Base-by-base conservation (phyloP, 2,113 vertebrate species). In the Martes martes region DNA sequence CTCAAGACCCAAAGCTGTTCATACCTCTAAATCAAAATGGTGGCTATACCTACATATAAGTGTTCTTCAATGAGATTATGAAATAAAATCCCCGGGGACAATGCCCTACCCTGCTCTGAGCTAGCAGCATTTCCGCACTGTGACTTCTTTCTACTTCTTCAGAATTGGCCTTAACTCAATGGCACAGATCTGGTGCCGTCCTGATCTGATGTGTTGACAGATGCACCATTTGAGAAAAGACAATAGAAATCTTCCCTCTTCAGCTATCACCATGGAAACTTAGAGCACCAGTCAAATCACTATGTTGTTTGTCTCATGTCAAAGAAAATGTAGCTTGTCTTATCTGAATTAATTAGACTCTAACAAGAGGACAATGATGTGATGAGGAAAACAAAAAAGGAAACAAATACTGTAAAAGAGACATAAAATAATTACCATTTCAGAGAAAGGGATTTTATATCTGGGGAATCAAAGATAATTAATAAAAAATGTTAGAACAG, bases 41-140 rank as follows among this genome's bases (percentile, higher is more conserved):
- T 71, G 28, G 42, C 47, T 79, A 76, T 55, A 14, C 55, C 57
- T 74, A 47, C 45, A 65, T 57, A 33, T 11, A 90, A 18, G 3
- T 65, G 95, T 57, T 87, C 82, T 97, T 94, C 80, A 90, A 50
- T 82, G 26, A 95, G 87, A 42, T 87, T 87, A 39, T 90, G 69
- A 90, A 89, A 90, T 5, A 87, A 95, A 82, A 23, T 45, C 31
- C 24, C 69, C 36, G n/a, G 23, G 23, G 71, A 14, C 65, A 80
- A 91, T 92, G 31, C 10, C 28, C 52, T 79, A 7, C 21, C 52
- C 15, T 92, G 9, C 23, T 91, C 21, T 36, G 28, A 91, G 83
- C 55, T 13, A 97, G 45, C 59, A 94, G 23, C 16, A 42, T 86
- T 7, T 83, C 31, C 78, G 7, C 26, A n/a, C 47, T 42, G 42